A percentile compares a stretch with the other conserved stretches of the same genome.
Evolutionary conservation across 2,797 vertebrate genomes (phyloP).

Genomic region (Chelidonichthys spinosus): DNA sequence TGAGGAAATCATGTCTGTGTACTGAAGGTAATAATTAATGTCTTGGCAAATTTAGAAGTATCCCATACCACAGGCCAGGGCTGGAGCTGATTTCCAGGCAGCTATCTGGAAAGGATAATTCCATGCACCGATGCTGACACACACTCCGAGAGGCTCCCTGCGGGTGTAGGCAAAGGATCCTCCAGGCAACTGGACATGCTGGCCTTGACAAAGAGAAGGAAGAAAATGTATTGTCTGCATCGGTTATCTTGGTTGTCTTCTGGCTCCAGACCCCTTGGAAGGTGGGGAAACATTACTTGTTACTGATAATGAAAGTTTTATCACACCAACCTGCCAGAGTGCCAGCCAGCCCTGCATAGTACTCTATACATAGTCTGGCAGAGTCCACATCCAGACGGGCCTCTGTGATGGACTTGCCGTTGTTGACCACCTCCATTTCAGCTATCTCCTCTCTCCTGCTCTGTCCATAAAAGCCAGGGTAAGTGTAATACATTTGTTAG

Average conservation of each 20-base stretch:
- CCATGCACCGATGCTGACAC: conserved; percentile 97
- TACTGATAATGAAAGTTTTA: not conserved
- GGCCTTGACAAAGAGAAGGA: conserved; percentile 81
- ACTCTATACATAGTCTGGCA: conserved; percentile 92
- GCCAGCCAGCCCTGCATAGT: conserved; percentile 90
- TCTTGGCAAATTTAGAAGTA: not conserved
- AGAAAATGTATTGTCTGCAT: not conserved
- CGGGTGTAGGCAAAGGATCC: conserved; percentile 96
- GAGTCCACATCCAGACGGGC: conserved; percentile 90
- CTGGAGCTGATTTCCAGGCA: conserved; percentile 94
- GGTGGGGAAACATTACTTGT: not conserved
- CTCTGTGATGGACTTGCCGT: conserved; percentile 95
- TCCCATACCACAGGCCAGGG: conserved; percentile 92
- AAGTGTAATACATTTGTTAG: not conserved
- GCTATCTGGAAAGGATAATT: conserved; percentile 98
- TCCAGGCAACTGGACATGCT: conserved; percentile 91
- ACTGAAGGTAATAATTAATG: not conserved
- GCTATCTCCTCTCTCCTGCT: conserved; percentile 85
- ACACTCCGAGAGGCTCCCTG: conserved; percentile 94
- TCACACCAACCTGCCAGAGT: conserved; percentile 86
- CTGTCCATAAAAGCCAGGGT: conserved; percentile 73
- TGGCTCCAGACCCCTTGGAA: not conserved
- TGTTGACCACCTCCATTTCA: conserved; percentile 91
- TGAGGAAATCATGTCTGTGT: not conserved
- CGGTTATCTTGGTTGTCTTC: not conserved